Evolutionary conservation across 2,113 vertebrate species (phyloP), one percentile per base, ranked within the genome.

Genomic region (Toxotes chatareus): DNA sequence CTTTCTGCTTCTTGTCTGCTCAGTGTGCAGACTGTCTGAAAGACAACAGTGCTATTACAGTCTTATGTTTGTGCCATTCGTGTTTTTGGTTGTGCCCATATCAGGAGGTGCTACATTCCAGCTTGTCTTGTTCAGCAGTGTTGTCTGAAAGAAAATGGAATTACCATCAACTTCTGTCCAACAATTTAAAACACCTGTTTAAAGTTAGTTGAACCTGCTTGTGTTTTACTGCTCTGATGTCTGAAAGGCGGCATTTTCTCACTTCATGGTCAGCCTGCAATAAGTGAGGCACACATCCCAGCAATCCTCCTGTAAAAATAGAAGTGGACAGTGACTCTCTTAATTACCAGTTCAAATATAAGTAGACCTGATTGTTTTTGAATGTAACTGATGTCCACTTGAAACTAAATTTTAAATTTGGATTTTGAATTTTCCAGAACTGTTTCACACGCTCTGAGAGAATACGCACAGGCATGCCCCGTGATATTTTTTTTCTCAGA

Each of bases 41-140:
- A 59, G 31, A 71, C 53, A 19, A 17, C 49, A 76, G 55, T 44
- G 23, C 55, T 66, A 32, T 14, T 75, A 73, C 56, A 65, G 55
- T 68, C 21, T 31, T 19, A 14, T 64, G n/a, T 86, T 84, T 73
- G 67, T 80, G 14, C 21, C 38, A 76, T 40, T 60, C 78, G 12
- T 61, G 27, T 83, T 68, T 46, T 77, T 57, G 1, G 13, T 66
- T 9, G 73, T 67, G 17, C 7, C 34, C 7, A 46, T 8, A 34
- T 66, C 73, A 82, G 66, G 72, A 70, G 19, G 9, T 17, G 57
- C 16, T 61, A 23, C 71, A 86, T 85, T 84, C 83, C 74, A 79
- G 49, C n/a, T 64, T 76, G 32, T 34, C 17, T 44, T 68, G 42
- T 70, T 55, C 7, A 27, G 13, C 32, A 46, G 38, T 70, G 16